phyloP scores from a whole-genome alignment of 92 coral and sea anemone genomes.

The Muricea muricata region DNA sequence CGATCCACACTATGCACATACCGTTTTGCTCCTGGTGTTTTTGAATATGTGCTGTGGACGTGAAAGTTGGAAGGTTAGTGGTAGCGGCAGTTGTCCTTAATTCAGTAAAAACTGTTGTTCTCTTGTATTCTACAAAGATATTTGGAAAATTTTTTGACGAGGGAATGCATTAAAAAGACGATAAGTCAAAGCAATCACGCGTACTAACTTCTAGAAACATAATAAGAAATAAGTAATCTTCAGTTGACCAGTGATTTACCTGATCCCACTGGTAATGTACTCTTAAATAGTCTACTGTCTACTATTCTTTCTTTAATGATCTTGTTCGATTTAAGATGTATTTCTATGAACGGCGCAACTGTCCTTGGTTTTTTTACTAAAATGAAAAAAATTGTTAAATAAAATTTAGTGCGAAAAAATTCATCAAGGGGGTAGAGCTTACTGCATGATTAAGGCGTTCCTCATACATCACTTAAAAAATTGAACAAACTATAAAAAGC shows the following conservation, averaged over 20 bases:
- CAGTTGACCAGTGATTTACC: constrained; percentile 1
- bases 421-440: too few species aligned
- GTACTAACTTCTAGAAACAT: too few species aligned
- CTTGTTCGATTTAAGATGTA: not conserved
- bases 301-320: not conserved
- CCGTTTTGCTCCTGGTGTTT: constrained; percentile 4
- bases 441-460: too few species aligned
- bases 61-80: not conserved
- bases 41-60: not conserved
- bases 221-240: not conserved
- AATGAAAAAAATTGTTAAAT: not conserved
- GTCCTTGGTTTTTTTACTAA: not conserved
- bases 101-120: not conserved
- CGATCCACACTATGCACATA: not conserved
- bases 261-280: not conserved
- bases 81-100: not conserved
- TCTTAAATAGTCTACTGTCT: not conserved
- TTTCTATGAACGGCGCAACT: not conserved
- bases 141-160: too few species aligned
- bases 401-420: too few species aligned
- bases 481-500: too few species aligned
- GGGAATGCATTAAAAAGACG: too few species aligned
- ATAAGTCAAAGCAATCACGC: too few species aligned
- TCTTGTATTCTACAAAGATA: not conserved
- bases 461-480: too few species aligned